phyloP scores from a whole-genome alignment of 1,140 invertebrate genomes.

The Acromyrmex heyeri region DNA sequence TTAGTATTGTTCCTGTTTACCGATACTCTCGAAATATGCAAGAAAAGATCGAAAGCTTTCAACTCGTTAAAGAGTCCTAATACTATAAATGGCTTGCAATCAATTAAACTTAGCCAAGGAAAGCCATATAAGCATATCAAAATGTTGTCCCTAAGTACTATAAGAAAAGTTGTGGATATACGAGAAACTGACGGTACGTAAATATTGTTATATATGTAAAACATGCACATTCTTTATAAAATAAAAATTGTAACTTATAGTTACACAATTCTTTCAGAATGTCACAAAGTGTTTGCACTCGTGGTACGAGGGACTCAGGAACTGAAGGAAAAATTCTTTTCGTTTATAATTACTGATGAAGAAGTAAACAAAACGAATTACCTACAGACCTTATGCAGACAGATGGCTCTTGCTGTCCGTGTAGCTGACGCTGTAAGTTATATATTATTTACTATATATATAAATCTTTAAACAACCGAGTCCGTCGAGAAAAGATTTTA shows the following conservation, averaged over 20 bases:
- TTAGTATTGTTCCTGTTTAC: conserved; percentile 97
- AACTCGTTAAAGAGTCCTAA: conserved; percentile 91
- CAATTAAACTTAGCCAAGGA: conserved; percentile 88
- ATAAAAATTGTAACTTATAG: not conserved
- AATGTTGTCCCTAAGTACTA: conserved; percentile 94
- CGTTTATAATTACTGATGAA: conserved; percentile 94
- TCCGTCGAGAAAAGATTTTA: not conserved
- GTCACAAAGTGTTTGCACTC: conserved; percentile 95
- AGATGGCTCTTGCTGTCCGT: conserved; percentile 95
- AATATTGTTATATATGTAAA: conserved; percentile 21
- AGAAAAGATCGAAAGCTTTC: conserved; percentile 93
- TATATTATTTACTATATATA: not conserved
- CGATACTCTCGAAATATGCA: conserved; percentile 97
- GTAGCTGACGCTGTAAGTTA: conserved; percentile 93
- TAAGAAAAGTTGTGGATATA: conserved; percentile 96
- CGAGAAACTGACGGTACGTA: conserved; percentile 92
- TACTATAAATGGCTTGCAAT: conserved; percentile 88
- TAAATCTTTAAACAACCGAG: not conserved
- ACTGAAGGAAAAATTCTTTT: conserved; percentile 95
- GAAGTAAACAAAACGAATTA: conserved; percentile 93
- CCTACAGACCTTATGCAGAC: conserved; percentile 93
- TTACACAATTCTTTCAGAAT: conserved; percentile 88
- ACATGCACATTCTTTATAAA: conserved; percentile 19
- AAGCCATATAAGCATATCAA: conserved; percentile 97
- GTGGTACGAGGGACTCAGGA: conserved; percentile 94